Conservation (phyloP, 2,888 invertebrate species). For the Flexamia atlantica region DNA sequence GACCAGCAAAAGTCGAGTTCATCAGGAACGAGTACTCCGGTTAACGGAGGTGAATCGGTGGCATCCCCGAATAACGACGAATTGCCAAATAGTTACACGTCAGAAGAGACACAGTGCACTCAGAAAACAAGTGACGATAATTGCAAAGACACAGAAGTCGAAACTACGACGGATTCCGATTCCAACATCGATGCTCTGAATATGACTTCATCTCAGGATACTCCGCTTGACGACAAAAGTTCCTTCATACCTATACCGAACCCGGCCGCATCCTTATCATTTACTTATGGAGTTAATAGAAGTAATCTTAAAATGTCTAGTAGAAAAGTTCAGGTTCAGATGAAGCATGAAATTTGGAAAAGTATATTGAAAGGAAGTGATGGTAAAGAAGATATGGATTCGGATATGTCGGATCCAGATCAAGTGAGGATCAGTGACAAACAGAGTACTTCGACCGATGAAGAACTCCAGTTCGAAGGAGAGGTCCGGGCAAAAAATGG, state of each 20-base stretch:
- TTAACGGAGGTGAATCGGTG: slow-evolving; percentile 52
- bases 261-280: slow-evolving; percentile 47
- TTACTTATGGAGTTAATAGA: slow-evolving; percentile 58
- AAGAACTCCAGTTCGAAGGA: slow-evolving; percentile 58
- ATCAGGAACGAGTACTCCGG: slow-evolving; percentile 54
- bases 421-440: slow-evolving; percentile 47
- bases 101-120: slow-evolving; percentile 47
- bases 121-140: slow-evolving; percentile 67
- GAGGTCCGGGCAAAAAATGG: slow-evolving; percentile 54
- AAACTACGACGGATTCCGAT: slow-evolving; percentile 76
- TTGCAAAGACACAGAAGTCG: slow-evolving; percentile 73
- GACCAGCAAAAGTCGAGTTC: slow-evolving; percentile 56
- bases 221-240: slow-evolving; percentile 3
- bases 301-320: slow-evolving; percentile 33
- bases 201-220: slow-evolving; percentile 22
- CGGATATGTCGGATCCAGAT: slow-evolving; percentile 53
- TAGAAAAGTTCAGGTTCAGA: slow-evolving; percentile 19
- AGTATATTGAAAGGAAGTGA: slow-evolving; percentile 37
- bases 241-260: slow-evolving; percentile 59
- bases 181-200: slow-evolving; percentile 67
- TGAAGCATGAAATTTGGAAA: slow-evolving; percentile 44
- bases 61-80: slow-evolving; percentile 55
- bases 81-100: slow-evolving; percentile 49
- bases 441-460: slow-evolving; percentile 50
- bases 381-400: slow-evolving; percentile 57